Conservation (phyloP, 2,113 vertebrate species). For the Chascanopsetta lugubris region DNA sequence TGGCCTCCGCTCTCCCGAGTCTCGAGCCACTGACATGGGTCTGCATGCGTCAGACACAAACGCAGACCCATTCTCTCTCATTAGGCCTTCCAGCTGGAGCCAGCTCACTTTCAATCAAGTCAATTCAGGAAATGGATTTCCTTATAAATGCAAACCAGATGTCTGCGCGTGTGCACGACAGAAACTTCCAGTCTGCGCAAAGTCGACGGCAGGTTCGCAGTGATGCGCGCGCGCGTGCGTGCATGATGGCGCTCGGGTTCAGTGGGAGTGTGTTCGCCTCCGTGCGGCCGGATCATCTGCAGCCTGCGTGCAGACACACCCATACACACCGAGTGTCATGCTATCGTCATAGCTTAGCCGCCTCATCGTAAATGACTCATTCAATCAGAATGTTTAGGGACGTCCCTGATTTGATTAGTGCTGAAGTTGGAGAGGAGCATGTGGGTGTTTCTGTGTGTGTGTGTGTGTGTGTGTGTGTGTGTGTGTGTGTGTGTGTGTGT, state of each 20-base stretch:
- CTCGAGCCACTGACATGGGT: slow-evolving; percentile 55
- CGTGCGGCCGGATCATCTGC: neutral
- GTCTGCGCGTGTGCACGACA: slow-evolving; percentile 46
- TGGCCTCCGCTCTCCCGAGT: no score
- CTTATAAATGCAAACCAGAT: slow-evolving; percentile 70
- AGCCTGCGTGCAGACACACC: slow-evolving; percentile 58
- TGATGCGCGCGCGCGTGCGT: no score
- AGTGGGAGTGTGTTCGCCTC: neutral
- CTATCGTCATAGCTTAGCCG: slow-evolving; percentile 32
- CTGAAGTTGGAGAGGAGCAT: slow-evolving; percentile 11
- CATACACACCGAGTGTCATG: slow-evolving; percentile 43
- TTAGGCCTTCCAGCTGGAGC: slow-evolving; percentile 68
- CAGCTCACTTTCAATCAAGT: slow-evolving; percentile 69
- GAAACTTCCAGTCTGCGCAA: no score
- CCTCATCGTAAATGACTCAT: slow-evolving; percentile 65
- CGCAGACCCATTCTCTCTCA: slow-evolving; percentile 65
- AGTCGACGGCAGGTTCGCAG: no score
- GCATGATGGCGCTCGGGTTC: no score
- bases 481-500: neutral
- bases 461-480: neutral
- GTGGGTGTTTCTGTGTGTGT: neutral
- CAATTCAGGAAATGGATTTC: slow-evolving; percentile 73
- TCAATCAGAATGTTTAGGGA: slow-evolving; percentile 74
- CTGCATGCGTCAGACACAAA: slow-evolving; percentile 52
- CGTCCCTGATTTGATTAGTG: slow-evolving; percentile 69